Evolutionary conservation across 2,797 vertebrate species (phyloP).

Genomic region (Micropoecilia bifurca): DNA sequence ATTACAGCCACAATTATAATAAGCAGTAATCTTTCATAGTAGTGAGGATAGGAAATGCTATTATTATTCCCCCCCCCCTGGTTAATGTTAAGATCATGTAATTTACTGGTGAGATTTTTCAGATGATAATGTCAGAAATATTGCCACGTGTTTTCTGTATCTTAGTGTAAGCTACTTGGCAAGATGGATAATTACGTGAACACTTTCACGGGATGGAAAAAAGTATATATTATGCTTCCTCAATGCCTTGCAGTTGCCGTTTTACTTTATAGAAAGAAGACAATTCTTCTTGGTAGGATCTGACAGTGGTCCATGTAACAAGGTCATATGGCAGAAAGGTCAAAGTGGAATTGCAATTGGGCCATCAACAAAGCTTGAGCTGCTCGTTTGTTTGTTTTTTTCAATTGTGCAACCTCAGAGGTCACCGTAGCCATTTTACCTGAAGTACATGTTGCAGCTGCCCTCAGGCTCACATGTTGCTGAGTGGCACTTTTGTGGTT

Average conservation of each 20-base stretch:
- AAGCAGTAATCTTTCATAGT: conserved; percentile 27
- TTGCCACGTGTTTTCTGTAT: conserved; percentile 12
- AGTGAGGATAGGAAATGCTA: conserved; percentile 38
- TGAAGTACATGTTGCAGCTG: conserved; percentile 48
- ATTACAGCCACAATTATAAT: conserved; percentile 39
- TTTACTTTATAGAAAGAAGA: conserved; percentile 8
- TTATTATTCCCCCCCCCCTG: conserved; percentile 40
- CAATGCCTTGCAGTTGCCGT: conserved; percentile 20
- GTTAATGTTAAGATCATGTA: conserved; percentile 19
- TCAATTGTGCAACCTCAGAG: conserved; percentile 47
- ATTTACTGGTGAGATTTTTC: conserved; percentile 5
- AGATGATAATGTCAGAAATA: neutral
- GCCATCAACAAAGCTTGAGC: conserved; percentile 48
- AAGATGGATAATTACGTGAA: conserved; percentile 45
- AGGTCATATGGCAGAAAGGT: conserved; percentile 40
- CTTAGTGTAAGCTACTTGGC: conserved; percentile 17
- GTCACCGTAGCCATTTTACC: conserved; percentile 51
- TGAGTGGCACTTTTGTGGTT: conserved; percentile 71
- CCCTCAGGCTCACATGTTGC: conserved; percentile 59
- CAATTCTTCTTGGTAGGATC: conserved; percentile 1
- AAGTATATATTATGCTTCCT: conserved; percentile 20
- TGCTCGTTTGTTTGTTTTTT: conserved; percentile 40
- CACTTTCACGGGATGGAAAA: conserved; percentile 29
- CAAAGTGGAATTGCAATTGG: conserved; percentile 18
- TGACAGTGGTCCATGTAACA: conserved; percentile 13